Evolutionary conservation across 2,888 invertebrate genomes (phyloP).

Genomic region (Drosophila anomelani): DNA sequence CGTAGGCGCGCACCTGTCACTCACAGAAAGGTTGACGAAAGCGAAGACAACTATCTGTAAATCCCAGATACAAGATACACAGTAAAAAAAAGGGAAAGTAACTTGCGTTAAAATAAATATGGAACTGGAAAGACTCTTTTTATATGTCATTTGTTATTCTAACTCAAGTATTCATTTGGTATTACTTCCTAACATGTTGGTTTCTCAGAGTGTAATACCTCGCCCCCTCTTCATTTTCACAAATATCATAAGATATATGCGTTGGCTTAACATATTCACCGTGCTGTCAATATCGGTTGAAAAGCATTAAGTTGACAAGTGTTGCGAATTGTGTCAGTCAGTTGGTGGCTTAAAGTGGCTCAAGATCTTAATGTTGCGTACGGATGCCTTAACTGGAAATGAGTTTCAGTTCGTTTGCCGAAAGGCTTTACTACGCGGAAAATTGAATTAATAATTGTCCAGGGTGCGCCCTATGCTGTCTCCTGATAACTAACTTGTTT

Average conservation of each 20-base stretch:
- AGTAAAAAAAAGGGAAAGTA: background rate
- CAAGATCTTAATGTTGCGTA: slow-evolving; percentile 52
- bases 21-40: slow-evolving; percentile 41
- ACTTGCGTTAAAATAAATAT: no score
- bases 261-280: slow-evolving; percentile 61
- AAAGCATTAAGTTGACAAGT: slow-evolving; percentile 80
- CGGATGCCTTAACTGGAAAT: slow-evolving; percentile 38
- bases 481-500: slow-evolving; percentile 2
- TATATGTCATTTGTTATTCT: no score
- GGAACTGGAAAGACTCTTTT: background rate
- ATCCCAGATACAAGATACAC: slow-evolving; percentile 6
- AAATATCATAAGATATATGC: slow-evolving; percentile 28
- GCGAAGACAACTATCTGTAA: slow-evolving; percentile 24
- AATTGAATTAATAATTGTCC: slow-evolving; percentile 39
- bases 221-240: slow-evolving; percentile 2
- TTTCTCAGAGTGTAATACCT: slow-evolving; percentile 4
- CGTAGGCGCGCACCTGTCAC: slow-evolving; percentile 53
- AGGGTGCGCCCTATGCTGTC: background rate
- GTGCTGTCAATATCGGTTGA: slow-evolving; percentile 65
- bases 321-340: slow-evolving; percentile 64
- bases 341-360: slow-evolving; percentile 48
- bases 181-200: no score
- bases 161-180: no score
- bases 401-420: slow-evolving; percentile 36
- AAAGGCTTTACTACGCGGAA: slow-evolving; percentile 33